These are phyloP conservation scores for Sterrhoptilus dennistouni DNA, from an alignment of 2,113 vertebrate genomes.

Conservation along the genomic window DNA sequence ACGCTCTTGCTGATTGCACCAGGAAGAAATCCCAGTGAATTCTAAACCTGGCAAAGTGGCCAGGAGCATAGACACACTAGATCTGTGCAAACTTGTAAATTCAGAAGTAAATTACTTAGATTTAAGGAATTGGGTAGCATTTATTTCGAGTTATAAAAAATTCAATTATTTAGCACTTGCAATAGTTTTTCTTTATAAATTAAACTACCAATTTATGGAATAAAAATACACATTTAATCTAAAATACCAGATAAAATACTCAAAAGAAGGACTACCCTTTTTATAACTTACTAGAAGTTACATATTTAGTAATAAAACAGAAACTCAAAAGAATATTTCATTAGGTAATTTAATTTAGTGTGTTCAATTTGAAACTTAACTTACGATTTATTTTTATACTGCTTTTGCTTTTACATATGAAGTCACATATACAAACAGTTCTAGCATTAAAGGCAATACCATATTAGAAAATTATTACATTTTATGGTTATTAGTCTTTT, in stretches of 20 bases:
- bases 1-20: background rate
- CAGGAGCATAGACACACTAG: background rate
- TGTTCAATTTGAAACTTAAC: slow-evolving; percentile 15
- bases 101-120: background rate
- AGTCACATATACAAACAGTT: slow-evolving; percentile 25
- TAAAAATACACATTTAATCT: background rate
- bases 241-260: background rate
- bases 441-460: slow-evolving; percentile 7
- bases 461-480: slow-evolving; percentile 28
- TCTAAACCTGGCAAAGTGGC: background rate
- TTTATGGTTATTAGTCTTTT: background rate
- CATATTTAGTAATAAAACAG: background rate
- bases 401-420: slow-evolving; percentile 25
- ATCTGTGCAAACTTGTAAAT: background rate
- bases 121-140: background rate
- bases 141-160: background rate
- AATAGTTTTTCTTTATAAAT: background rate
- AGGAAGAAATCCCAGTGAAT: background rate
- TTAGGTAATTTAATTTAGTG: slow-evolving; percentile 1
- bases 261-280: background rate
- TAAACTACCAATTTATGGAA: background rate
- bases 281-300: background rate
- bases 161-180: background rate
- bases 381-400: slow-evolving; percentile 30
- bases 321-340: slow-evolving; percentile 2